Evolutionary conservation across 2,113 vertebrate genomes (phyloP).

Genomic region (Kobus ellipsiprymnus): DNA sequence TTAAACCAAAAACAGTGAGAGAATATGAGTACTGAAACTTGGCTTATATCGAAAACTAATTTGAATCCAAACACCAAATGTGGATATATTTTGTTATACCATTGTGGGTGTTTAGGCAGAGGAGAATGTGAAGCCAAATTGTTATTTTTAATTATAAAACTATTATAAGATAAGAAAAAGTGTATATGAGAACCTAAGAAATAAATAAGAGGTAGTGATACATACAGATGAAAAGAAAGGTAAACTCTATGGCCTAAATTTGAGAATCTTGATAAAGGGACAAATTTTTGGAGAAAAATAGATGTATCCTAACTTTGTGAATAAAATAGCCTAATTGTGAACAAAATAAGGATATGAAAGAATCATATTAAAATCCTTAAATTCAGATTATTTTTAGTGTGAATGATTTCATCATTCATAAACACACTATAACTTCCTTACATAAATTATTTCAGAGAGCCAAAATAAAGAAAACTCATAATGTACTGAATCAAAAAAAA

Average conservation of each 20-base stretch:
- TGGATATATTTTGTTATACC: conserved; percentile 28
- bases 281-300: neutral
- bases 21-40: neutral
- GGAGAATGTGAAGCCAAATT: conserved; percentile 45
- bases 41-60: neutral
- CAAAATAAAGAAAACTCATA: neutral
- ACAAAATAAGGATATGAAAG: neutral
- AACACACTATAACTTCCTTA: neutral
- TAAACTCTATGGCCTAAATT: neutral
- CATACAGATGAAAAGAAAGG: neutral
- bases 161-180: conserved; percentile 35
- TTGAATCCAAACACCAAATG: conserved; percentile 27
- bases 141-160: conserved; percentile 42
- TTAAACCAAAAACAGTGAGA: neutral
- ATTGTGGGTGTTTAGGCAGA: conserved; percentile 49
- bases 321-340: neutral
- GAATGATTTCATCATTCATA: neutral
- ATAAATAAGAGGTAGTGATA: neutral
- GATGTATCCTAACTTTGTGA: neutral
- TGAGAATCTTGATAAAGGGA: neutral
- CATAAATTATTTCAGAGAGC: neutral
- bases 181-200: neutral
- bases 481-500: neutral
- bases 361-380: neutral
- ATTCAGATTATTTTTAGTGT: neutral